phyloP scores from a whole-genome alignment of 2,113 vertebrate genomes.

The Rhipidura dahli region DNA sequence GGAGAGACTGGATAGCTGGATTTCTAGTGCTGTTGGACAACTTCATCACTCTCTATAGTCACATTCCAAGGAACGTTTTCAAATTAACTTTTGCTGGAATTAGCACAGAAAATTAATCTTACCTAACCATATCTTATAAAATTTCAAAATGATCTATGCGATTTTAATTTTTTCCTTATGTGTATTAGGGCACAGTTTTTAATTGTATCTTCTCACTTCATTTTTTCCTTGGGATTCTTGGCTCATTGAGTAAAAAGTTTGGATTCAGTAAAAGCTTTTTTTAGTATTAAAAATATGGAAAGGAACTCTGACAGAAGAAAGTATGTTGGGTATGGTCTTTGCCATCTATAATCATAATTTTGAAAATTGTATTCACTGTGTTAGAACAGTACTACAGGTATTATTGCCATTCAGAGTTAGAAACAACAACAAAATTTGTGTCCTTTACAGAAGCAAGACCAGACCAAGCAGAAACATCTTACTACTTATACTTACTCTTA shows the following conservation, averaged over 20 bases:
- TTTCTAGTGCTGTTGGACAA: not conserved
- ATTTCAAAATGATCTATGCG: not conserved
- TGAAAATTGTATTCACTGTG: not conserved
- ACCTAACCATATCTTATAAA: not conserved
- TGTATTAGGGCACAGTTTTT: not conserved
- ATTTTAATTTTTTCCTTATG: not conserved
- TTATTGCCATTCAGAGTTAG: not conserved
- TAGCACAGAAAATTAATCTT: not conserved
- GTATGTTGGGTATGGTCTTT: not conserved
- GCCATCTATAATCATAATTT: not conserved
- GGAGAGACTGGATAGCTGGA: not conserved
- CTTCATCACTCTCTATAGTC: not conserved
- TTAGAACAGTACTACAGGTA: not conserved
- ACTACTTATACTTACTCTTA: not conserved
- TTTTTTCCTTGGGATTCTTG: not conserved
- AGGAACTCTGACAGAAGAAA: not conserved
- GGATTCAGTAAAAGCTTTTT: not conserved
- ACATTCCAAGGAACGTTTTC: not conserved
- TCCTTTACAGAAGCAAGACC: not conserved
- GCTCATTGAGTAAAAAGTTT: not conserved
- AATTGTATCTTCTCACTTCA: not conserved
- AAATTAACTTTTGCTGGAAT: not conserved
- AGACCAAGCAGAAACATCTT: not conserved
- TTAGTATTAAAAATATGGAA: not conserved
- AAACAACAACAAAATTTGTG: not conserved